These are phyloP conservation scores for Gallinago undulata DNA, from an alignment of 2,113 vertebrate genomes.

Conservation along the genomic window DNA sequence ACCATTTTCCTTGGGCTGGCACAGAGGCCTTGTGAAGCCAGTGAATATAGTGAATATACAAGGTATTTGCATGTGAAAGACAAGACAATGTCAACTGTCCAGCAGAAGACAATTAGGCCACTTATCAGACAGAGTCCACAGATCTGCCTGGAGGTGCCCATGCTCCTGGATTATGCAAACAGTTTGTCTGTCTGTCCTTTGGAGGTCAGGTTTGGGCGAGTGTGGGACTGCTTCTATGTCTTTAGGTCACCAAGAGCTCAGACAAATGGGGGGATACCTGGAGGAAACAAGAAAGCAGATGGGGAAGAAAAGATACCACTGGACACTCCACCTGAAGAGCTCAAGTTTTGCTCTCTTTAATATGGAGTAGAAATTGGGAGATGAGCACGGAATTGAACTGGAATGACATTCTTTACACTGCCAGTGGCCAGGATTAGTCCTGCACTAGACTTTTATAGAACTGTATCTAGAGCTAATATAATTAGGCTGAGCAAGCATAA, in stretches of 20 bases:
- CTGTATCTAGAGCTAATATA: too few species aligned
- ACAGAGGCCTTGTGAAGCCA: neutral
- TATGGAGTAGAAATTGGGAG: neutral
- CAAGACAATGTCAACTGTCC: neutral
- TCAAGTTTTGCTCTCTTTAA: neutral
- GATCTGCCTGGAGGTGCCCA: neutral
- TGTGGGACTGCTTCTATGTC: neutral
- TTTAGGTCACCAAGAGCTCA: neutral
- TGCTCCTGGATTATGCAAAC: neutral
- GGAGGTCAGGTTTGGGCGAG: neutral
- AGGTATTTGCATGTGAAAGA: neutral
- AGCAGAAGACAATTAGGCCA: neutral
- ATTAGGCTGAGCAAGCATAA: neutral
- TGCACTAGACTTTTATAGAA: neutral
- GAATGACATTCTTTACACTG: neutral
- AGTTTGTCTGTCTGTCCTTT: neutral
- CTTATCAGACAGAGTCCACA: neutral
- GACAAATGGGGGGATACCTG: neutral
- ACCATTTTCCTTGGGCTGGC: neutral
- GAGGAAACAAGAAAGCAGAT: neutral
- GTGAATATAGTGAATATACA: neutral
- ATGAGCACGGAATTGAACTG: neutral
- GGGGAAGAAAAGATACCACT: neutral
- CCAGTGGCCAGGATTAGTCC: neutral
- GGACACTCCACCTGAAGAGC: neutral